Evolutionary conservation across 2,113 vertebrate species (phyloP), one percentile per base, ranked within the genome.

Genomic region (Eolophus roseicapilla): DNA sequence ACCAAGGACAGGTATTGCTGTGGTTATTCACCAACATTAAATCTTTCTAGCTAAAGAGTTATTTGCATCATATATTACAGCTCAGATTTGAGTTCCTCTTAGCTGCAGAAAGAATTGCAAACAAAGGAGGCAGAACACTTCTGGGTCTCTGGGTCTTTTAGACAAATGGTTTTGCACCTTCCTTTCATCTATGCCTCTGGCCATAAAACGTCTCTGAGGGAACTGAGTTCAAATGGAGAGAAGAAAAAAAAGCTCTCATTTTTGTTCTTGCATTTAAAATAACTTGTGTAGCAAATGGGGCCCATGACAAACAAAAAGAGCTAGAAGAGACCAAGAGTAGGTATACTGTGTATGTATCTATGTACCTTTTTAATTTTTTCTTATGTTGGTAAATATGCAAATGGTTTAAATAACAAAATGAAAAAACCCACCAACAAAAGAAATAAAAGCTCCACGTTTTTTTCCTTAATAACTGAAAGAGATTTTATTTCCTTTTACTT

Each of bases 281-380:
- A 60, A 53, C 13, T 75, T 52, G 4, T 17, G 57, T 19, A 68
- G 8, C 1, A 0, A 78, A 68, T 19, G 9, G 3, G 6, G 7
- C 35, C 29, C 14, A 46, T 35, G 17, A 47, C 4, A 79, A 83
- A 12, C 1, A 33, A 47, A 91, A 49, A 0, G 20, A 82, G 11
- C 47, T 59, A 46, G 55, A 77, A 47, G 5, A 75, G 10, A 52
- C 6, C 3, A 62, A 52, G 4, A 74, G 6, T 14, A 86, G 5
- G 4, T 31, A 4, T 27, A 49, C 49, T 3, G 0, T 8, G 6
- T 52, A 21, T 33, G 17, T 69, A 28, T 37, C 43, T 5, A 17
- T 23, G 1, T 49, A 33, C 2, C 7, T 82, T 71, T 46, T 24
- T 7, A 1, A 9, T 73, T 29, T 81, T 63, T 50, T 70, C 14